Percentiles rank a stretch among this genome's conserved stretches.
phyloP scores from a whole-genome alignment of 2,888 invertebrate species.

The Netelia inedita region DNA sequence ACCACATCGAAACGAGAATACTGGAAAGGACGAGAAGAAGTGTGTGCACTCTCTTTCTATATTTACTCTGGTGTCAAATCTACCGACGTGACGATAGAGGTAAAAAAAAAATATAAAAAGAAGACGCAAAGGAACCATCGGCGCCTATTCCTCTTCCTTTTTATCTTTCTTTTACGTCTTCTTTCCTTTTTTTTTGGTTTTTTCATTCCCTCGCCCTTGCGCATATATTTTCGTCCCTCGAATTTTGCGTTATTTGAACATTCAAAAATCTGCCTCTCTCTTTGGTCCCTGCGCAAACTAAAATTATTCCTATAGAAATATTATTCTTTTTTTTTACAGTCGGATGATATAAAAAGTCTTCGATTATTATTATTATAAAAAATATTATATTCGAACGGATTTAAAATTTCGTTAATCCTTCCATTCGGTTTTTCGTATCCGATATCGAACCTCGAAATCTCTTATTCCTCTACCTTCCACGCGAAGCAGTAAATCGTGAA shows the following conservation, averaged over 20 bases:
- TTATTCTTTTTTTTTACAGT: neutral
- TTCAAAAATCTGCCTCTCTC: no score
- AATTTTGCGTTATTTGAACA: neutral
- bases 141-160: neutral
- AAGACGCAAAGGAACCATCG: slow-evolving; percentile 5
- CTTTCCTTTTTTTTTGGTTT: neutral
- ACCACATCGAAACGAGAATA: slow-evolving; percentile 7
- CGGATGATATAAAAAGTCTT: no score
- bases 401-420: neutral
- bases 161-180: neutral
- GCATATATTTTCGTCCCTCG: neutral
- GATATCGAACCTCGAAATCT: neutral
- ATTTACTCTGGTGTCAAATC: slow-evolving; percentile 51
- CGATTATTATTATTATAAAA: neutral
- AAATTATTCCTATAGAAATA: neutral
- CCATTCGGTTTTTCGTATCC: neutral
- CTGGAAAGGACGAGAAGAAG: neutral
- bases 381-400: neutral
- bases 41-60: slow-evolving; percentile 43
- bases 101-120: slow-evolving; percentile 4
- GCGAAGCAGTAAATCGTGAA: neutral
- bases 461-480: neutral
- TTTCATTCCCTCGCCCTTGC: neutral
- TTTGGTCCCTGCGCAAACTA: no score
- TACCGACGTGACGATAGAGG: slow-evolving; percentile 10